A percentile compares a stretch with the other conserved stretches of the same genome.
phyloP scores from a whole-genome alignment of 2,113 vertebrate species.

The Paramormyrops kingsleyae region DNA sequence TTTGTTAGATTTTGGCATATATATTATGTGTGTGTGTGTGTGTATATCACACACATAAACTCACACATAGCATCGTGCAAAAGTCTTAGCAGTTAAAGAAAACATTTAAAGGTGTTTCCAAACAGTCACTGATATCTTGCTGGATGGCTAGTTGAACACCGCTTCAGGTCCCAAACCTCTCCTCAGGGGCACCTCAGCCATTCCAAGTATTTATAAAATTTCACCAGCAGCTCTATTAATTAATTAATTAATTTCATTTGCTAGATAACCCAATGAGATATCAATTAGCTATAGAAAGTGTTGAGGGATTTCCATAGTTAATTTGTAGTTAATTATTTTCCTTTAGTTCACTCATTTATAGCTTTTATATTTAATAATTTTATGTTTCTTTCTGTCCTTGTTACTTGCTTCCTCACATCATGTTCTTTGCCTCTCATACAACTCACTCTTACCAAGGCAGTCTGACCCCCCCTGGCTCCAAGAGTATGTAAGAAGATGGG shows the following conservation, averaged over 20 bases:
- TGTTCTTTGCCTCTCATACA: too few relatives aligned
- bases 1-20: neutral
- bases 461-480: too few relatives aligned
- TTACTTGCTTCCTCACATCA: too few relatives aligned
- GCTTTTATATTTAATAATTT: too few relatives aligned
- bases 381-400: too few relatives aligned
- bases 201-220: neutral
- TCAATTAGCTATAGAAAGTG: neutral
- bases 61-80: neutral
- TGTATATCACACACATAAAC: neutral
- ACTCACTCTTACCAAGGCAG: too few relatives aligned
- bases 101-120: neutral
- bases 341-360: too few relatives aligned
- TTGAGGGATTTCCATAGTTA: too few relatives aligned
- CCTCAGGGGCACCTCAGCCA: neutral
- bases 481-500: too few relatives aligned
- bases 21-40: neutral
- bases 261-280: neutral
- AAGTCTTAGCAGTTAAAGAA: neutral
- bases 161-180: neutral
- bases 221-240: neutral
- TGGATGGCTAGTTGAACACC: neutral
- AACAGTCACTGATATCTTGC: neutral
- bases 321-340: too few relatives aligned
- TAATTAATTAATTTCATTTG: neutral